Evolutionary conservation across 2,888 invertebrate species (phyloP).

Genomic region (Trichogramma evanescens): DNA sequence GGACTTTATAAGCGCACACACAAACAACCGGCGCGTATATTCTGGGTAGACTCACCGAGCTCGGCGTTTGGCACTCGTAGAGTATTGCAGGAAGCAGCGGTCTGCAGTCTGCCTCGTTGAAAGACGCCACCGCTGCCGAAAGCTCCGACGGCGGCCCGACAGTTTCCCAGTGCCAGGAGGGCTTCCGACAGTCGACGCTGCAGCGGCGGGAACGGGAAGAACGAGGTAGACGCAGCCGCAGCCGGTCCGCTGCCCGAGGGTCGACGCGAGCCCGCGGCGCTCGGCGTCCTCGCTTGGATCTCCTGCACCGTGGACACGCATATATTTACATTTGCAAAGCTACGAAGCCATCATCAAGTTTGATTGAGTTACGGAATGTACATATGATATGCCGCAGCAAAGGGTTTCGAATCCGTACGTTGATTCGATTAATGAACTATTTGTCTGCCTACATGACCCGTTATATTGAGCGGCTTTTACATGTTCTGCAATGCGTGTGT

Average conservation of each 20-base stretch:
- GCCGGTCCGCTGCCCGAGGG: conserved; percentile 57
- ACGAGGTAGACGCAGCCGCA: conserved; percentile 26
- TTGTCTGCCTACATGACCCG: too few species aligned
- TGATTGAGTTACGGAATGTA: too few species aligned
- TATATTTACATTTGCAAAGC: too few species aligned
- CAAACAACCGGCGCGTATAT: too few species aligned
- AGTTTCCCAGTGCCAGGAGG: conserved; percentile 47
- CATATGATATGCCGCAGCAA: too few species aligned
- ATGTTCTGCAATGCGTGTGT: too few species aligned
- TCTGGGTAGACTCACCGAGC: conserved; percentile 26
- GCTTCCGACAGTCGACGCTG: conserved; percentile 56
- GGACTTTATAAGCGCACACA: too few species aligned
- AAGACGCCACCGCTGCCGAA: conserved; percentile 37
- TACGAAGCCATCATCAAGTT: too few species aligned
- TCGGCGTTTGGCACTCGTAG: conserved; percentile 57
- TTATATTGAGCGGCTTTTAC: too few species aligned
- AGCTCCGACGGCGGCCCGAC: conserved; percentile 28
- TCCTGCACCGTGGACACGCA: conserved; percentile 45
- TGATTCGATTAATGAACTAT: too few species aligned
- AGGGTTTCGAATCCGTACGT: too few species aligned
- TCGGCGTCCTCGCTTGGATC: conserved; percentile 73
- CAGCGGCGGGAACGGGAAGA: conserved; percentile 51
- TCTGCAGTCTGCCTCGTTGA: conserved; percentile 53
- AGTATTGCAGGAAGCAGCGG: conserved; percentile 63
- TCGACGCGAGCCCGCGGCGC: conserved; percentile 67